These are phyloP conservation scores for Hyppa rectilinea DNA, from an alignment of 2,888 invertebrate species.

Conservation along the genomic window DNA sequence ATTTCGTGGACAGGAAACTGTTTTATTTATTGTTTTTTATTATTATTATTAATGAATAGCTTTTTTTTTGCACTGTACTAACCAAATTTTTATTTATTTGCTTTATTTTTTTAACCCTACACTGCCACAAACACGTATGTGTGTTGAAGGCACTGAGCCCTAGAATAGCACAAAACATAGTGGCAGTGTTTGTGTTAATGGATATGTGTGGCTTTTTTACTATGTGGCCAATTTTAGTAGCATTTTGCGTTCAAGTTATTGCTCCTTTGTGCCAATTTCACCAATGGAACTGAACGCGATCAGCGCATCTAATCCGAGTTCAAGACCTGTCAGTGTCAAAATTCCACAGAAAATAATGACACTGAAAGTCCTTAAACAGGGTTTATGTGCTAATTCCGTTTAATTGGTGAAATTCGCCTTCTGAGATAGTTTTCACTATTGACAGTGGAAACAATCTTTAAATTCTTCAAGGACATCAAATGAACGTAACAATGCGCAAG, in stretches of 20 bases:
- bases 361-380: no score
- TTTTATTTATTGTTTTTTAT: constrained; percentile 54
- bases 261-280: no score
- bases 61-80: constrained; percentile 84
- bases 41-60: constrained; percentile 66
- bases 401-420: no score
- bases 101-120: constrained; percentile 40
- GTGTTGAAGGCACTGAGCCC: no score
- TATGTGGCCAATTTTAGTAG: constrained; percentile 2
- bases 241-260: constrained; percentile 25
- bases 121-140: no score
- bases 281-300: no score
- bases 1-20: constrained; percentile 87
- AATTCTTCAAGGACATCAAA: background rate
- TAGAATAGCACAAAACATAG: no score
- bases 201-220: constrained; percentile 39
- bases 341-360: no score
- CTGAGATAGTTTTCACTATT: constrained; percentile 8
- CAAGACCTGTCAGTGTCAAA: no score
- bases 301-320: no score
- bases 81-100: constrained; percentile 72
- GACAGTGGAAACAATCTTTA: constrained; percentile 1
- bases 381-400: no score
- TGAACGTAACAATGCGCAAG: constrained; percentile 19
- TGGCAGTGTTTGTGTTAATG: no score